These are phyloP conservation scores for Karalla daura DNA, from an alignment of 2,797 vertebrate genomes.

Conservation along the genomic window DNA sequence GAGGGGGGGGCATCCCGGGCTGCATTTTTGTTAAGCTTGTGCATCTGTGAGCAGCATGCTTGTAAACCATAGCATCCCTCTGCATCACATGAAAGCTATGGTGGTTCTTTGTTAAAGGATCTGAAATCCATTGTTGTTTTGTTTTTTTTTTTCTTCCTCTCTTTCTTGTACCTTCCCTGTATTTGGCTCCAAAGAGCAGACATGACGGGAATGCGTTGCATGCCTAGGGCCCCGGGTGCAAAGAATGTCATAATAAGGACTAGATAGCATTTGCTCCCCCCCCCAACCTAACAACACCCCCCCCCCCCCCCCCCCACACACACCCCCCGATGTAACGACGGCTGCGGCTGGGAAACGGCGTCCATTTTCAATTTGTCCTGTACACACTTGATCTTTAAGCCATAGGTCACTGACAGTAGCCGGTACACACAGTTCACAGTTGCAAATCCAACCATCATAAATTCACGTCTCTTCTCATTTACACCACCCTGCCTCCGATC, in stretches of 20 bases:
- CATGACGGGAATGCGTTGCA: conserved; percentile 67
- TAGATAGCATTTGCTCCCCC: conserved; percentile 37
- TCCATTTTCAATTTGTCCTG: conserved; percentile 10
- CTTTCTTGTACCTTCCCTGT: background rate
- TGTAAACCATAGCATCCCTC: conserved; percentile 74
- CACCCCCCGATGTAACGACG: conserved; percentile 1
- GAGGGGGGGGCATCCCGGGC: conserved; percentile 46
- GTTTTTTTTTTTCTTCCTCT: too few species aligned
- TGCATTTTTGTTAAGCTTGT: conserved; percentile 66
- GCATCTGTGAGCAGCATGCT: conserved; percentile 82
- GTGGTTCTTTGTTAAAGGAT: conserved; percentile 61
- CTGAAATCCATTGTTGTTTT: conserved; percentile 49
- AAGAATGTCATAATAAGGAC: conserved; percentile 71
- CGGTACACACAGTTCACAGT: background rate
- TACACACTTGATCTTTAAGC: conserved; percentile 32
- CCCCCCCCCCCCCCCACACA: too few species aligned
- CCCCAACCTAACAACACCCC: too few species aligned
- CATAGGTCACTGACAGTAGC: conserved; percentile 19
- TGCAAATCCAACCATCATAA: background rate
- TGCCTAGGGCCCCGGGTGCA: conserved; percentile 29
- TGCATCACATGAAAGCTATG: conserved; percentile 65
- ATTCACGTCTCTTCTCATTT: background rate
- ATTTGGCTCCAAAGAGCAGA: conserved; percentile 60
- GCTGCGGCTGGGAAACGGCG: conserved; percentile 13
- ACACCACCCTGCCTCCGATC: background rate